Evolutionary conservation across 2,113 vertebrate species (phyloP).

Genomic region (Melanerpes aurifrons): DNA sequence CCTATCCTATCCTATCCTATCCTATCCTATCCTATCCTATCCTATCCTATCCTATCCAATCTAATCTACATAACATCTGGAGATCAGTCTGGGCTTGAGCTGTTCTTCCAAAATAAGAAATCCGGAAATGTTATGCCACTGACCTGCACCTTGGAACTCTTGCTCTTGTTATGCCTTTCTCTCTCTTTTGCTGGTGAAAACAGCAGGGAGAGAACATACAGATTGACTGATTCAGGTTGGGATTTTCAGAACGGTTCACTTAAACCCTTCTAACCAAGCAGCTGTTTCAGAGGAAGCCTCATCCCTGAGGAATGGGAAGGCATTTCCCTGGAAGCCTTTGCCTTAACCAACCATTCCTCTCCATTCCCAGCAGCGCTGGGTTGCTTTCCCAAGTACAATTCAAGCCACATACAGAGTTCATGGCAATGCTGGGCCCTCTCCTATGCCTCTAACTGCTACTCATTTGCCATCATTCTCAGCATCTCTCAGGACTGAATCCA

Average conservation of each 20-base stretch:
- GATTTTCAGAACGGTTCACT: neutral
- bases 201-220: neutral
- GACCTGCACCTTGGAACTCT: neutral
- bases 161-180: neutral
- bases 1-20: too few species aligned
- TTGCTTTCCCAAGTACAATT: neutral
- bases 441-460: too few species aligned
- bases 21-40: too few species aligned
- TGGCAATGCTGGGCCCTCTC: neutral
- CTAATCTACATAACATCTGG: neutral
- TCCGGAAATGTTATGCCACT: neutral
- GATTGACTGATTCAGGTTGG: fast-evolving
- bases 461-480: neutral
- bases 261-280: neutral
- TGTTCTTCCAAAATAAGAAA: neutral
- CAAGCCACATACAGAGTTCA: neutral
- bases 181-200: neutral
- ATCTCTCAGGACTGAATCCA: neutral
- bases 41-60: too few species aligned
- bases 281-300: neutral
- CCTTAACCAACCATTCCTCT: neutral
- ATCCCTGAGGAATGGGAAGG: neutral
- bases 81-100: neutral
- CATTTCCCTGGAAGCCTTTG: too few species aligned
- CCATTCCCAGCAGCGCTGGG: neutral